Percentiles rank a stretch among this genome's conserved stretches.
Evolutionary conservation across 2,888 invertebrate species (phyloP).

Genomic region (Branchellion lobata): DNA sequence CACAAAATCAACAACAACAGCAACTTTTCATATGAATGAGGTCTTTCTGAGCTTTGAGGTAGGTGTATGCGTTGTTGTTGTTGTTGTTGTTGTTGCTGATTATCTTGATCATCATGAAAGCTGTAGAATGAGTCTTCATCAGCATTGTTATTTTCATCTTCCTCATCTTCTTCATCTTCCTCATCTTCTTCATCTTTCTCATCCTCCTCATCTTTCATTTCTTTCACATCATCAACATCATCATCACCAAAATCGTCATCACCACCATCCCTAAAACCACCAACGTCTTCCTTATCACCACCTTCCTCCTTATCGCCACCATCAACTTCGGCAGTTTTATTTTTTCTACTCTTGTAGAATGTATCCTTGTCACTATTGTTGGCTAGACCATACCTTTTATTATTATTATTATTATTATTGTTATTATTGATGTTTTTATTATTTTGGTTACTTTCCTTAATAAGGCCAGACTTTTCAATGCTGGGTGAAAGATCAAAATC

Average conservation of each 20-base stretch:
- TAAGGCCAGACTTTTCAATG: background rate
- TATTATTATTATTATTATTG: too few relatives aligned
- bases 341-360: too few relatives aligned
- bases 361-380: too few relatives aligned
- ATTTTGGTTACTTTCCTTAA: too few relatives aligned
- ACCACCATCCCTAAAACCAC: background rate
- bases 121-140: slow-evolving; percentile 9
- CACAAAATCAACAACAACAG: slow-evolving; percentile 14
- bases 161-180: background rate
- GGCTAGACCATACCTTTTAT: too few relatives aligned
- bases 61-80: background rate
- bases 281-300: slow-evolving; percentile 13
- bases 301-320: background rate
- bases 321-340: background rate
- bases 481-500: background rate
- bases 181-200: background rate
- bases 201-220: background rate
- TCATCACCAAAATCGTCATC: background rate
- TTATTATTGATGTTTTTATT: too few relatives aligned
- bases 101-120: background rate
- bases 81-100: too few relatives aligned
- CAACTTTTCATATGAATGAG: slow-evolving; percentile 25
- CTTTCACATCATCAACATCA: background rate
- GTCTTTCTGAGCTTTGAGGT: background rate
- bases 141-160: background rate